Base-by-base conservation (phyloP, 1,140 invertebrate genomes). In the Drosophila busckii region DNA sequence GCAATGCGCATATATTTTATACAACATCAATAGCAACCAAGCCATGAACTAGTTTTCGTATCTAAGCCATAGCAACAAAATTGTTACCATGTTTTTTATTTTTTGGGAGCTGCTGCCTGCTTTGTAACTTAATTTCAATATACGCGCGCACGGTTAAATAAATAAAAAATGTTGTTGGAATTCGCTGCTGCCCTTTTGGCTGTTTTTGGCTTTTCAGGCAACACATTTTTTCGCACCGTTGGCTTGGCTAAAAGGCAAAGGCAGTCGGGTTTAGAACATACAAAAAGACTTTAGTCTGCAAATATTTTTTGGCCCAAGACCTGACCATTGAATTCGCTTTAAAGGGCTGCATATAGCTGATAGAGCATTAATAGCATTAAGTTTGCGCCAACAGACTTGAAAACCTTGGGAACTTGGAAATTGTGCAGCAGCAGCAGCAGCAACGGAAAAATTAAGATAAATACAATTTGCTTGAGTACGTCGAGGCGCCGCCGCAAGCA, bases 101-200 rank as follows among this genome's bases (percentile, higher is more conserved):
- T n/a, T n/a, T n/a, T n/a, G n/a, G n/a, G n/a, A n/a, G n/a, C n/a
- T n/a, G n/a, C n/a, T n/a, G n/a, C n/a, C n/a, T n/a, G n/a, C n/a
- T n/a, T n/a, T n/a, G 73, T 68, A 80, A 82, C 73, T 80, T 82
- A 73, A 80, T 80, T 80, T 80, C 73, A 82, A 82, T 61, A 80
- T 82, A n/a, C n/a, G n/a, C n/a, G n/a, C n/a, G n/a, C n/a, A n/a
- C n/a, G n/a, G n/a, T n/a, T n/a, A 80, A 80, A 80, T 80, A 80
- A 82, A 80, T 80, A 82, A 80, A 80, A 69, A 26, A 25, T 25
- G 35, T 19, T 31, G 22, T 23, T 28, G n/a, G n/a, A n/a, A 6
- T 25, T 17, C 34, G 19, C 3, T 48, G 23, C 34, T 45, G 49
- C 20, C 9, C 16, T 13, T 44, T 20, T 2, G 9, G 3, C n/a